A percentile compares a stretch with the other conserved stretches of the same genome.
phyloP scores from a whole-genome alignment of 2,113 vertebrate genomes.

The Albula goreensis region DNA sequence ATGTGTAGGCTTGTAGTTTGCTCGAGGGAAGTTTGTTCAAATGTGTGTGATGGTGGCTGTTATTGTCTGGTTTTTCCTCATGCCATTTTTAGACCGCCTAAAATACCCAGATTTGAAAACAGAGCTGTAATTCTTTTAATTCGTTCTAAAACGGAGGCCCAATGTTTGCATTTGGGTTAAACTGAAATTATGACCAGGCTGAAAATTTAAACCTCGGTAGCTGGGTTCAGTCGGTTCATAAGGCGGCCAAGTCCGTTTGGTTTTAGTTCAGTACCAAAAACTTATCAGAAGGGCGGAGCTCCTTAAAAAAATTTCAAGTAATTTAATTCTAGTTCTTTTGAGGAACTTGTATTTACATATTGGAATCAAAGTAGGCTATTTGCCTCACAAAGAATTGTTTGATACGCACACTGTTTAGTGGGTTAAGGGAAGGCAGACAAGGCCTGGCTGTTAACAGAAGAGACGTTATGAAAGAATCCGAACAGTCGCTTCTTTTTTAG shows the following conservation, averaged over 20 bases:
- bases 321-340: not conserved
- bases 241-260: not conserved
- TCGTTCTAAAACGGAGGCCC: not conserved
- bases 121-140: not conserved
- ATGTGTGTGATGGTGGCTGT: not conserved
- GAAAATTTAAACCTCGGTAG: not conserved
- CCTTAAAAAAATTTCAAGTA: not conserved
- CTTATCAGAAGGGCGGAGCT: not conserved
- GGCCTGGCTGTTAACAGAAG: constrained; percentile 33
- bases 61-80: not conserved
- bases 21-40: not conserved
- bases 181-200: constrained; percentile 18
- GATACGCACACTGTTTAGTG: constrained; percentile 38
- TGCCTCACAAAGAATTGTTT: constrained; percentile 45
- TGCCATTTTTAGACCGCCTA: not conserved
- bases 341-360: constrained; percentile 30
- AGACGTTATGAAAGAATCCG: constrained; percentile 47
- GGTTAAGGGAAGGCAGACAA: constrained; percentile 37
- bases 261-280: not conserved
- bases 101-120: not conserved
- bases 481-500: constrained; percentile 37
- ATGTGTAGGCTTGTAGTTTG: not conserved
- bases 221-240: not conserved
- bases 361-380: constrained; percentile 32
- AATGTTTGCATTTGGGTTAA: not conserved